These are phyloP conservation scores for Parasteatoda lunata DNA, from an alignment of 2,888 invertebrate species.

Conservation along the genomic window DNA sequence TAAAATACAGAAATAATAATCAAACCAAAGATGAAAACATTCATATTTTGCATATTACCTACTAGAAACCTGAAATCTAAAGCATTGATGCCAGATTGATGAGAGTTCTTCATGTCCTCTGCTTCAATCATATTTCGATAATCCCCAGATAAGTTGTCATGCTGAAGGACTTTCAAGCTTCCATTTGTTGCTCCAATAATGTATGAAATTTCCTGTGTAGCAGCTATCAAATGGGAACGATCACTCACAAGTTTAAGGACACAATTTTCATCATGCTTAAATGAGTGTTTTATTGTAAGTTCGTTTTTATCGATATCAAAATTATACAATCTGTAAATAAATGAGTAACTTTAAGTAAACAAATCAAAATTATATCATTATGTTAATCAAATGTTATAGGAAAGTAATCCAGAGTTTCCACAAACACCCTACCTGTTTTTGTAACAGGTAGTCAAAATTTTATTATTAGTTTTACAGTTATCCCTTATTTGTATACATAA, in stretches of 20 bases:
- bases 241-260: constrained; percentile 29
- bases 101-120: constrained; percentile 12
- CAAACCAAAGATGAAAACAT: too few relatives aligned
- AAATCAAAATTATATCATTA: not conserved
- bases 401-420: not conserved
- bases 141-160: not conserved
- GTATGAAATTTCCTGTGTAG: constrained; percentile 14
- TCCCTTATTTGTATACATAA: too few relatives aligned
- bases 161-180: constrained; percentile 25
- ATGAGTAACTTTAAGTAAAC: not conserved
- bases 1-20: too few relatives aligned
- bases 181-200: constrained; percentile 46
- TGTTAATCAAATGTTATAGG: not conserved
- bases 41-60: constrained; percentile 11
- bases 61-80: constrained; percentile 36
- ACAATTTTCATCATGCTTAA: constrained; percentile 46
- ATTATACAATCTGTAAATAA: constrained; percentile 38
- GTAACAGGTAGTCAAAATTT: not conserved
- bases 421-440: not conserved
- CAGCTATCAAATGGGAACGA: not conserved
- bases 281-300: constrained; percentile 21
- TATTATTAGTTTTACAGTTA: not conserved
- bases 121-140: not conserved
- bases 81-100: constrained; percentile 63
- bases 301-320: constrained; percentile 23